Evolutionary conservation across 2,888 invertebrate genomes (phyloP), one percentile per base, ranked within the genome.

Genomic region (Cheilosia impressa): DNA sequence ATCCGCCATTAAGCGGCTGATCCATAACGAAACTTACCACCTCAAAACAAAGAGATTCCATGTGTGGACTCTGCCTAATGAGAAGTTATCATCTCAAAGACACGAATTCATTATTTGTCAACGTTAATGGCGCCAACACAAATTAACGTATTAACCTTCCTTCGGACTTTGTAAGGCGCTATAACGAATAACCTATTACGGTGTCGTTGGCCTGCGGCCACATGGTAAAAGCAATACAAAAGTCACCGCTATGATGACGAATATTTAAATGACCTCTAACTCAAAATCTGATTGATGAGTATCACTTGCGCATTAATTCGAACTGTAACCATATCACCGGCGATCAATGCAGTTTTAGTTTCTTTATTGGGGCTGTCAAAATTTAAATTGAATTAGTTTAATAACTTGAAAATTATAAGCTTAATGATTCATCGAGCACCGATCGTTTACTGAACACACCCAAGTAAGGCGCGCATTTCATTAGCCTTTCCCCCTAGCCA

Each of bases 381-480:
- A 24, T 52, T 52, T 52, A 24, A 52, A 24, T 24, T 52, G 24
- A 24, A 52, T 52, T 52, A 52, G 24, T 15, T 24, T 22, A 2
- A 22, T 52, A 15, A 13, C 15, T 52, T 7, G 4, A 24, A 24
- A 24, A 15, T 13, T 24, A 2, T 52, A 13, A 22, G 22, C 24
- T 19, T 13, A 24, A 22, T 52, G 52, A 52, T 52, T 52, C 52
- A 52, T 24, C 45, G 17, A 47, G 24, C 24, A 52, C 15, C 13
- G n/a, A 52, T 24, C 52, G 6, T 27, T 52, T n/a, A 52, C 24
- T 52, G 24, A 52, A 22, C 52, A 52, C 52, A 52, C 52, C 52
- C 52, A 52, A 24, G 52, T 24, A 13, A 52, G 7, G 45, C 7
- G 17, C 52, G 27, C 27, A 50, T 3, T 19, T 19, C 4, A 50